Percentiles rank a stretch among this genome's conserved stretches.
These are phyloP conservation scores for Paedocypris micromegethes DNA, from an alignment of 2,797 vertebrate species.

Conservation along the genomic window DNA sequence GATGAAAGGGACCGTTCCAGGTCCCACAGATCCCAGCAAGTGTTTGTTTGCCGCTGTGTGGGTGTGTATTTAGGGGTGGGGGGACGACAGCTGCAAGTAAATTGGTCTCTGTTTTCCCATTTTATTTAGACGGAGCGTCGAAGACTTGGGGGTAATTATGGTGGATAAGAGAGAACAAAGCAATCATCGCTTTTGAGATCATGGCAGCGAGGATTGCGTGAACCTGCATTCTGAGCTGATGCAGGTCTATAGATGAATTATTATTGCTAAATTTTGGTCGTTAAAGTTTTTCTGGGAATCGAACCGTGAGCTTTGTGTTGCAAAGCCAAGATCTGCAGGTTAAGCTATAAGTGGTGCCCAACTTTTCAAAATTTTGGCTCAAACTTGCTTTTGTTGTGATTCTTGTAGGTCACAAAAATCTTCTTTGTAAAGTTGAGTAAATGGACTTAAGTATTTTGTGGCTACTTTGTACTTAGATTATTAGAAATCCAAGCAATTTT, in stretches of 20 bases:
- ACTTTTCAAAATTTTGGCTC: too few relatives aligned
- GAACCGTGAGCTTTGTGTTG: conserved; percentile 28
- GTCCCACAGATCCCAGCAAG: conserved; percentile 2
- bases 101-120: conserved; percentile 35
- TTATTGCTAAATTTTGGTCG: conserved; percentile 18
- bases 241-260: conserved; percentile 43
- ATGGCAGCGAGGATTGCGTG: conserved; percentile 8
- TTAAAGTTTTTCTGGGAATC: neutral
- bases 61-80: conserved; percentile 13
- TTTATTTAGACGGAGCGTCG: conserved; percentile 26
- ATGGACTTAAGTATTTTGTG: too few relatives aligned
- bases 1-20: neutral
- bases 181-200: conserved; percentile 37
- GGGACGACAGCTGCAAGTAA: conserved; percentile 12
- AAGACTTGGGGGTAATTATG: conserved; percentile 31
- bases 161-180: conserved; percentile 42
- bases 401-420: too few relatives aligned
- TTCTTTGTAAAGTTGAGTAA: too few relatives aligned
- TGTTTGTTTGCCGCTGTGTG: conserved; percentile 3
- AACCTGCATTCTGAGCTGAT: conserved; percentile 30
- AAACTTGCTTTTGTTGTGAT: too few relatives aligned
- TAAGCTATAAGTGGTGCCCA: too few relatives aligned
- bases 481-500: too few relatives aligned
- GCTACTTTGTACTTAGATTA: too few relatives aligned
- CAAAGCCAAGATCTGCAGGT: conserved; percentile 10